These are phyloP conservation scores for Entelurus aequoreus DNA, from an alignment of 2,113 vertebrate species.

Conservation along the genomic window DNA sequence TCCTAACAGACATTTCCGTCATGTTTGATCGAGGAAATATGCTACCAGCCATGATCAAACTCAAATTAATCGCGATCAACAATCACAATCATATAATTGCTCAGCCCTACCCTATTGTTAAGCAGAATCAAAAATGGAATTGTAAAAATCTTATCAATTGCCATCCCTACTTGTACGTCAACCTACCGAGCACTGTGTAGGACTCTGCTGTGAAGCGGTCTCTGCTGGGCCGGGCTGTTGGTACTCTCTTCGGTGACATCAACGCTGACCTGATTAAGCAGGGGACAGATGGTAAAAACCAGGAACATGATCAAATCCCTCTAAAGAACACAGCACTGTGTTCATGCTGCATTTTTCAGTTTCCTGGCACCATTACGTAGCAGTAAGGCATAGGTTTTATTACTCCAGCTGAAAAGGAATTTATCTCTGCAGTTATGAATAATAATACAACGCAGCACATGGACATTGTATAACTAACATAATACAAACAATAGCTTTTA, in stretches of 20 bases:
- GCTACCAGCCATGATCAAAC: too few relatives aligned
- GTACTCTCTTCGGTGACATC: slow-evolving; percentile 88
- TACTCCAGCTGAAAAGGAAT: not conserved
- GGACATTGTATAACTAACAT: not conserved
- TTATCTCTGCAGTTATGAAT: not conserved
- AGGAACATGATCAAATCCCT: not conserved
- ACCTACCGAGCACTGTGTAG: slow-evolving; percentile 91
- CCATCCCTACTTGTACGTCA: not conserved
- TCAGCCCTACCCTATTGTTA: too few relatives aligned
- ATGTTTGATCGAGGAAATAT: too few relatives aligned
- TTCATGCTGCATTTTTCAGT: not conserved
- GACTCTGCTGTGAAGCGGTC: slow-evolving; percentile 94
- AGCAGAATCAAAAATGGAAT: too few relatives aligned
- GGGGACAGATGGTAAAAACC: not conserved
- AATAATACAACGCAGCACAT: too few relatives aligned
- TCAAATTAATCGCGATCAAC: too few relatives aligned
- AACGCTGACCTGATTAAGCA: slow-evolving; percentile 70
- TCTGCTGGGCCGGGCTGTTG: slow-evolving; percentile 76
- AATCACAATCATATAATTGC: too few relatives aligned
- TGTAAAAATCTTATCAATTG: too few relatives aligned
- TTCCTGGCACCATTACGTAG: not conserved
- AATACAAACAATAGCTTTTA: not conserved
- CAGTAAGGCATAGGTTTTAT: not conserved
- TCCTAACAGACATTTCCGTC: too few relatives aligned
- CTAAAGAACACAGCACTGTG: not conserved